Evolutionary conservation across 2,797 vertebrate species (phyloP), one percentile per base, ranked within the genome.

Genomic region (Clarias platycephalus): DNA sequence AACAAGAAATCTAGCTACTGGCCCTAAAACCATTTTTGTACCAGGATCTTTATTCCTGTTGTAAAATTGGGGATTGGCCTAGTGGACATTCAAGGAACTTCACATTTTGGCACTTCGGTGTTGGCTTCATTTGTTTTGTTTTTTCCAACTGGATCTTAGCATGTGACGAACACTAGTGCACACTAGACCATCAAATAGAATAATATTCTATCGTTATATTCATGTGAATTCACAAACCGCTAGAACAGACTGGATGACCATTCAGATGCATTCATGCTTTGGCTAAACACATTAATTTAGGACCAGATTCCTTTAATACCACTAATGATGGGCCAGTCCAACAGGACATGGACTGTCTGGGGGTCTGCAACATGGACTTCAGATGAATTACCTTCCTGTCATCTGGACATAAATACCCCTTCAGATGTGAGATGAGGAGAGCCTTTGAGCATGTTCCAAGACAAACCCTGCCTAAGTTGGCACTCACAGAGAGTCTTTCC

Each of bases 381-480:
- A 80, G 88, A 92, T 90, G 91, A 91, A 87, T 92, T 90, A 89
- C 87, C 89, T 84, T 88, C 86, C 83, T 80, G 91, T 92, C 91
- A 90, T 92, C 90, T 92, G 78, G 90, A 89, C 91, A 92, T 91
- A 94, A 93, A 93, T 90, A 93, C 85, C 87, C 90, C 91, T 92
- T 93, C 84, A 91, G 92, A 93, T 91, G 90, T 92, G 84, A 67
- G 79, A 84, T 77, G 77, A 49, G 84, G 71, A 79, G 76, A 78
- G 85, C 88, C 93, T 94, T 92, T 94, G 92, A 90, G 85, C 76
- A 66, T 83, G 70, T 79, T 94, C 92, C 93, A 95, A 94, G 87
- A 93, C 91, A 93, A 94, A 94, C 86, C 72, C 80, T 82, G 75
- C 13, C 2, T 88, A 91, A 92, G 93, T 92, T 89, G 90, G 90